Percentiles rank a stretch among this genome's conserved stretches.
Evolutionary conservation across 2,113 vertebrate species (phyloP).

Genomic region (Anser brachyrhynchus): DNA sequence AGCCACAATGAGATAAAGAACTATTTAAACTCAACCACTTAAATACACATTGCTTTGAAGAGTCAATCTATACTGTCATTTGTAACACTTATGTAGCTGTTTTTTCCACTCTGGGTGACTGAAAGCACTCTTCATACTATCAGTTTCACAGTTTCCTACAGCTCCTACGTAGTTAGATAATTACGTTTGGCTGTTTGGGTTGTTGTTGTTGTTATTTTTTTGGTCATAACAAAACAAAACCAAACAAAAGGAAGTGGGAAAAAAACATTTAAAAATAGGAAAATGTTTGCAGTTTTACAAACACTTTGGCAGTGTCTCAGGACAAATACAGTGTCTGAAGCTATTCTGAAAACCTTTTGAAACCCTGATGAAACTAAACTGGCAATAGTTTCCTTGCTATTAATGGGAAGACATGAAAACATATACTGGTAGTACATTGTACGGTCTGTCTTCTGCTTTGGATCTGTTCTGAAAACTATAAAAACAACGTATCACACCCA

Average conservation of each 20-base stretch:
- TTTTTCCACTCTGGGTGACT: not conserved
- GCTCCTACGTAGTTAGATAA: accelerated
- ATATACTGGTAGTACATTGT: accelerated
- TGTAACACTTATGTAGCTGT: not conserved
- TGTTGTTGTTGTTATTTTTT: not conserved
- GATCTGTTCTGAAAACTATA: not conserved
- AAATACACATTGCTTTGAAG: accelerated
- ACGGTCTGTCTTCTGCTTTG: not conserved
- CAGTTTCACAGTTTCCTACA: not conserved
- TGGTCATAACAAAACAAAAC: not conserved
- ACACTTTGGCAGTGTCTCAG: not conserved
- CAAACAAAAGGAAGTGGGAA: not conserved
- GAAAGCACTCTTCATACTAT: not conserved
- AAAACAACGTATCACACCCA: accelerated
- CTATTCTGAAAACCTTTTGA: accelerated
- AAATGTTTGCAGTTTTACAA: not conserved
- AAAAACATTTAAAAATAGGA: not conserved
- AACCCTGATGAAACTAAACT: not conserved
- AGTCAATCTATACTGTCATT: accelerated
- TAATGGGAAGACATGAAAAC: accelerated
- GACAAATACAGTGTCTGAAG: not conserved
- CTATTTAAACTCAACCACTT: accelerated
- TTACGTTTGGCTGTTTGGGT: not conserved
- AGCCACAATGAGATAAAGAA: not conserved
- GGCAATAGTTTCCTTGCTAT: accelerated